Evolutionary conservation across 1,140 invertebrate genomes (phyloP).

Genomic region (Dufourea novaeangliae): DNA sequence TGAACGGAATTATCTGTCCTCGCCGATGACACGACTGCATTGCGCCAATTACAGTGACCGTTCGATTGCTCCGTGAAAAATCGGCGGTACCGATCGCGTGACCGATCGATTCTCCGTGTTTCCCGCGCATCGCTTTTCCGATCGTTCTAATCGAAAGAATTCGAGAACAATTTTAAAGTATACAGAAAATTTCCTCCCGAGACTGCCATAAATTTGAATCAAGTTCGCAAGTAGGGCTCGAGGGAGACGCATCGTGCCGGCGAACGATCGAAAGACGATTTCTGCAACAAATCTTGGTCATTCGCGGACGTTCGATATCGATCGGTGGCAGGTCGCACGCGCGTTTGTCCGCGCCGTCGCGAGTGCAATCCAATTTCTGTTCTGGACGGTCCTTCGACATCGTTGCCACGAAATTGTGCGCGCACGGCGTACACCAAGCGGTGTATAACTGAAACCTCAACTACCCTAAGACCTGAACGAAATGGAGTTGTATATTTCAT

Average conservation of each 20-base stretch:
- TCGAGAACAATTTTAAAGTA: too few species aligned
- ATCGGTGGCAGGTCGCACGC: background rate
- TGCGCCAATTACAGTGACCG: conserved; percentile 73
- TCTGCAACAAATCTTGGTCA: conserved; percentile 9
- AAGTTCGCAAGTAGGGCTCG: too few species aligned
- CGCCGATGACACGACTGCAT: conserved; percentile 76
- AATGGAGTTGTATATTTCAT: conserved; percentile 13
- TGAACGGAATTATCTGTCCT: conserved; percentile 77
- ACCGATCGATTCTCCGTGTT: background rate
- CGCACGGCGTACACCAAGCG: background rate
- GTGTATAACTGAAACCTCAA: background rate
- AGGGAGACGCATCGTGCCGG: too few species aligned
- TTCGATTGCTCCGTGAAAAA: conserved; percentile 54
- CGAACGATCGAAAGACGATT: conserved; percentile 6
- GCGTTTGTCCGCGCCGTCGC: conserved; percentile 31
- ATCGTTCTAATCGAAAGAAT: too few species aligned
- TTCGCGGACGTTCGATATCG: conserved; percentile 30
- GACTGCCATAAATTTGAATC: too few species aligned
- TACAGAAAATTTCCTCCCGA: too few species aligned
- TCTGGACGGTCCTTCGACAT: conserved; percentile 19
- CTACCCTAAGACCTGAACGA: background rate
- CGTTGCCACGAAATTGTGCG: background rate
- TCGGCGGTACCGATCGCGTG: background rate
- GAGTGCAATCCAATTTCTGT: conserved; percentile 34
- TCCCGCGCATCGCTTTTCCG: background rate